Conservation (phyloP, 2,888 invertebrate genomes). For the Physocephala rufipes region DNA sequence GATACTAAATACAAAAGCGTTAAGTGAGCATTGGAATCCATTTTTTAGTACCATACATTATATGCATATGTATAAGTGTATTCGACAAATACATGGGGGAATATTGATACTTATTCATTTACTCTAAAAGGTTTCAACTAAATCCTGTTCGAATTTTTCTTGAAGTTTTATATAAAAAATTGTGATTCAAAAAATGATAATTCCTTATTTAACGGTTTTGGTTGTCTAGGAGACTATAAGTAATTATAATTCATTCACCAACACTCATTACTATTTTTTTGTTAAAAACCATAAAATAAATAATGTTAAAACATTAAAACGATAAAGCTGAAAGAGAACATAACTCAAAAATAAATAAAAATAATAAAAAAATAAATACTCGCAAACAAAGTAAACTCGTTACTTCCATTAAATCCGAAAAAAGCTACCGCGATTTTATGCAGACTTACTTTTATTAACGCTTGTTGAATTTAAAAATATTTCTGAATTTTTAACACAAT, state of each 20-base stretch:
- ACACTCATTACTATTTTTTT: too few species aligned
- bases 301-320: too few species aligned
- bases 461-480: neutral
- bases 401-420: neutral
- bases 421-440: too few species aligned
- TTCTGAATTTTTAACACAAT: neutral
- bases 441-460: neutral
- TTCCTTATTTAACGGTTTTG: neutral
- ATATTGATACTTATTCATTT: slow-evolving; percentile 11
- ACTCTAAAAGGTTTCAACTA: neutral
- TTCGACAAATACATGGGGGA: neutral
- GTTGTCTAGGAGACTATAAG: too few species aligned
- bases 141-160: neutral
- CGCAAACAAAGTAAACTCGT: neutral
- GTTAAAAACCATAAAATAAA: too few species aligned
- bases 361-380: neutral
- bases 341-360: neutral
- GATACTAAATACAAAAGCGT: slow-evolving; percentile 51
- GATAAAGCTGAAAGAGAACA: neutral
- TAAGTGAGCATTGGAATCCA: slow-evolving; percentile 60
- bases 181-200: neutral
- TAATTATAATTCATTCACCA: too few species aligned
- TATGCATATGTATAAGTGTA: slow-evolving; percentile 12
- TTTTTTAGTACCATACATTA: slow-evolving; percentile 48
- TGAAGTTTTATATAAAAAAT: neutral